Base-by-base conservation (phyloP, 2,888 invertebrate genomes). In the Deilephila elpenor region DNA sequence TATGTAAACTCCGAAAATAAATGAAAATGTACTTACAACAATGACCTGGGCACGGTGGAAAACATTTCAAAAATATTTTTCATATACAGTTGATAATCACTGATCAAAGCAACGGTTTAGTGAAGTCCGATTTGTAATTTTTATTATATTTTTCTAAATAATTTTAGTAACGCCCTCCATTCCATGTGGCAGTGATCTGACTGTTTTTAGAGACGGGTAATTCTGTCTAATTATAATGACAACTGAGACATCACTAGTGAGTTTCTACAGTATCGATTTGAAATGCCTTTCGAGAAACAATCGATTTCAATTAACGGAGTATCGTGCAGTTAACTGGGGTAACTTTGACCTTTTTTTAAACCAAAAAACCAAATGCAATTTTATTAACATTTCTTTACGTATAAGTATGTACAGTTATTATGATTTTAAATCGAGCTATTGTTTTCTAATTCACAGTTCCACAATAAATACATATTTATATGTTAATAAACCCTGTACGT, bases 1-100 rank as follows among this genome's bases (percentile, higher is more conserved):
- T 94, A 94, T 92, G 90, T 94, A 95, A 93, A 94, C 91, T 89
- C 89, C 88, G 79, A 92, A 93, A 93, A 91, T 92, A 91, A 91
- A 89, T 84, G 79, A 87, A 87, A 84, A 78, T 80, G 80, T 92
- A 95, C 95, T 95, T 82, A 95, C 95, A 93, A 82, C 83, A 95
- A 81, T 71, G 94, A 91, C 83, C 93, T 91, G 79, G 94, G 91
- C 75, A 94, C 88, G 78, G 87, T 89, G 78, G 94, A 91, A 91
- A 94, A 95, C 95, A 95, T 95, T 89, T 92, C 82, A 87, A 86
- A 85, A 87, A 78, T 89, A 80, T 84, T 83, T 89, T 84, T 89
- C 90, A 91, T 90, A 80, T 86, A 90, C 87, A 81, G 85, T 83
- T 81, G 76, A 80, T 78, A 83, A 80, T 83, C 77, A 74, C 75